Base-by-base conservation (phyloP, 2,797 vertebrate species). In the Sibirionetta formosa region DNA sequence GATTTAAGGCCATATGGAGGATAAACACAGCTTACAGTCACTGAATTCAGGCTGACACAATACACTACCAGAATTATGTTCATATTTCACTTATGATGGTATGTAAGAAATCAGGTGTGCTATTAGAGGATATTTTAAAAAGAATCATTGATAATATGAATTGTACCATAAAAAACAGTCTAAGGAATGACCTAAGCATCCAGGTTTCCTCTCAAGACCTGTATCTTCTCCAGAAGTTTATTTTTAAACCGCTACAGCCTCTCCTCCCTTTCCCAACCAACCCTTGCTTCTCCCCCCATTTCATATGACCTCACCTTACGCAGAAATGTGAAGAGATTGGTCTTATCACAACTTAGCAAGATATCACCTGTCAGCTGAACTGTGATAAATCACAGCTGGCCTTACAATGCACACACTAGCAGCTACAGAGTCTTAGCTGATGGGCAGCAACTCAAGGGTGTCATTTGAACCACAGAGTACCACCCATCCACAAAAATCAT, bases 341-440 rank as follows among this genome's bases (percentile, higher is more conserved):
- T 80, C 71, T 96, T 96, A 96, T 93, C 90, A 1, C 75, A 87
- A 46, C 20, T 82, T 63, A 50, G 75, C 60, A 70, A 96, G 88
- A 95, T 84, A 95, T 48, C 83, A 93, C 86, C 90, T 87, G 90
- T 79, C 88, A 97, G 78, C 44, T 80, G 71, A 93, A 82, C 75
- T 89, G 83, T 80, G 90, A 96, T 89, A 94, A 88, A 93, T 73
- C 86, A 75, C 94, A 96, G 83, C 90, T 87, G 93, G 78, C 78
- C 44, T 71, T 71, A 82, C 42, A 73, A 77, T 35, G 68, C 46
- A 56, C 22, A 83, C 3, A 1, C 33, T 44, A 70, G 51, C 56
- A 71, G 48, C 3, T 22, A 26, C 51, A 29, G 48, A 90, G 93
- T 38, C 35, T 10, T 11, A 92, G 70, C 60, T 1, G 0, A 80